phyloP scores from a whole-genome alignment of 2,888 invertebrate genomes.

The Elmis aenea region DNA sequence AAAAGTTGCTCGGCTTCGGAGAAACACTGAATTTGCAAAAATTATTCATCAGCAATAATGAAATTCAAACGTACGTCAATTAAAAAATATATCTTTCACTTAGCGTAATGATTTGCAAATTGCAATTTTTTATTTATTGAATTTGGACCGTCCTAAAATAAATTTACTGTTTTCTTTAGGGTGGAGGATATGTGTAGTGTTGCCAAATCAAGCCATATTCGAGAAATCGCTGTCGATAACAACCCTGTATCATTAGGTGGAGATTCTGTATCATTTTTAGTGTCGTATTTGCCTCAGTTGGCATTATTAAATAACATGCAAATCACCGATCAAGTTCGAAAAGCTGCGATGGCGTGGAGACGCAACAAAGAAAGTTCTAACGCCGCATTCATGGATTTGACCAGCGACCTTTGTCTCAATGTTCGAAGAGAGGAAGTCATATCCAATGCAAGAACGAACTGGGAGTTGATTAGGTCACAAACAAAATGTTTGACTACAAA shows the following conservation, averaged over 20 bases:
- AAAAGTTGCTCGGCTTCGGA: conserved; percentile 74
- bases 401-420: conserved; percentile 52
- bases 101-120: too few relatives aligned
- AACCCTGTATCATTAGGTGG: conserved; percentile 78
- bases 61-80: conserved; percentile 55
- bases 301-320: conserved; percentile 71
- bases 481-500: conserved; percentile 53
- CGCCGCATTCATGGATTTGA: conserved; percentile 60
- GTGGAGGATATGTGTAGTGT: conserved; percentile 84
- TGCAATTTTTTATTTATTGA: conserved; percentile 18
- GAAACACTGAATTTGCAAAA: conserved; percentile 71
- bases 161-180: conserved; percentile 42
- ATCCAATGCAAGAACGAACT: conserved; percentile 80
- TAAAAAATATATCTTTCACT: conserved; percentile 1
- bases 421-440: conserved; percentile 78
- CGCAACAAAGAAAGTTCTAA: conserved; percentile 70
- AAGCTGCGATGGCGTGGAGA: conserved; percentile 76
- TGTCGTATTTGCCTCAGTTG: conserved; percentile 72
- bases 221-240: conserved; percentile 81
- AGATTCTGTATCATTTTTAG: conserved; percentile 76
- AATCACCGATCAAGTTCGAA: conserved; percentile 72
- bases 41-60: conserved; percentile 79
- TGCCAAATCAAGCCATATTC: conserved; percentile 68
- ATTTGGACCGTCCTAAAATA: conserved; percentile 1
- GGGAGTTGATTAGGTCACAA: conserved; percentile 70